Base-by-base conservation (phyloP, 2,113 vertebrate species). In the Mystacornis crossleyi region DNA sequence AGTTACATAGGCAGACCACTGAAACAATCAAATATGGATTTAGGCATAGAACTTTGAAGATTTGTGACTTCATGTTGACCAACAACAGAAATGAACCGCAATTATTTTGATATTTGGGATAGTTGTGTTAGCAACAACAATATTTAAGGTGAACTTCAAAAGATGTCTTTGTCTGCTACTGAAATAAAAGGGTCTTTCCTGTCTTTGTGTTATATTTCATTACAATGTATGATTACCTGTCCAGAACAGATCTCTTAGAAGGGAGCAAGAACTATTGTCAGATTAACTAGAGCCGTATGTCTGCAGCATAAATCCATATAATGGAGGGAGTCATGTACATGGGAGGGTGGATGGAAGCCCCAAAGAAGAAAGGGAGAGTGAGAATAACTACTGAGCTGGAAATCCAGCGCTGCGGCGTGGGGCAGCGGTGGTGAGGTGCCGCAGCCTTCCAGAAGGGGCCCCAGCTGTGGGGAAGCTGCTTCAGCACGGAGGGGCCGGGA, bases 241-340 rank as follows among this genome's bases (percentile, higher is more conserved):
- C 85, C 3, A 3, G 67, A 93, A 92, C 18, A 75, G 77, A 95
- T 91, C 88, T 81, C 66, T 71, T 53, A 64, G 80, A 92, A 92
- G 18, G 38, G 38, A 94, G 74, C 21, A 71, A 95, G 70, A 95
- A 43, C 91, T 91, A 78, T 89, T 89, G 87, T 94, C 80, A 96
- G 91, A 85, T 87, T 96, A 97, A 96, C 87, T 71, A 65, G 71
- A 87, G 70, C 91, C 95, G 89, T 54, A 82, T 83, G 91, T 71
- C 73, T 67, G 82, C n/a, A 95, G 89, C 53, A 90, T 86, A 97
- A 91, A 96, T 86, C 82, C 85, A 26, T 86, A 20, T 55, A 94
- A 89, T 75, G 66, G 95, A 96, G 64, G 23, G 51, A 95, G 40
- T 45, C 88, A 91, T 1, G 1, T 29, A 75, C 58, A 67, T 38